These are phyloP conservation scores for Ciconia stormi DNA, from an alignment of 2,113 vertebrate genomes.

Conservation along the genomic window DNA sequence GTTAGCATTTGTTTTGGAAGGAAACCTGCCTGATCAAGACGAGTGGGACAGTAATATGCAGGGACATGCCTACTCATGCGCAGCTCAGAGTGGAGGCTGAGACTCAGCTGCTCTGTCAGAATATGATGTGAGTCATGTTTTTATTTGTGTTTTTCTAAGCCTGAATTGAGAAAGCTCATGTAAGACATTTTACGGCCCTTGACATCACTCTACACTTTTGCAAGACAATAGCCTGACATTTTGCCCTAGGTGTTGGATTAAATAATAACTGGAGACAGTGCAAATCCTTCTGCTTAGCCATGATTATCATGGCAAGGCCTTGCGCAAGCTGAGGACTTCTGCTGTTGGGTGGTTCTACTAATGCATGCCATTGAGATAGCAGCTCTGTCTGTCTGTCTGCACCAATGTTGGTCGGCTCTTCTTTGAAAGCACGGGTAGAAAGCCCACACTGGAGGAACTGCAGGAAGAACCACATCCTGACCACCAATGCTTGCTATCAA, in stretches of 20 bases:
- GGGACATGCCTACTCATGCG: neutral
- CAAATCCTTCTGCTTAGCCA: neutral
- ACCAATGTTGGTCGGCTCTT: neutral
- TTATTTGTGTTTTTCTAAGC: slow-evolving; percentile 15
- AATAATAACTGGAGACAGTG: slow-evolving; percentile 23
- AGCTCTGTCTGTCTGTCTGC: neutral
- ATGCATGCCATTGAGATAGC: neutral
- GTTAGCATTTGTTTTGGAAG: neutral
- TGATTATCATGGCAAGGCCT: neutral
- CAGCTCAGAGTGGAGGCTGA: neutral
- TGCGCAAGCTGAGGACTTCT: neutral
- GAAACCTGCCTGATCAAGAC: neutral
- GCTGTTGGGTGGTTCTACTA: neutral
- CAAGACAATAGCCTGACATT: slow-evolving; percentile 18
- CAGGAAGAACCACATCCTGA: neutral
- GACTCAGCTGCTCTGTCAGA: neutral
- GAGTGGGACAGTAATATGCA: neutral
- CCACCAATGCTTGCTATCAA: neutral
- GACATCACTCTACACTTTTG: neutral
- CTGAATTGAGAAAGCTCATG: neutral
- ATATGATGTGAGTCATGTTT: neutral
- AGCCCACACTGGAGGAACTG: neutral
- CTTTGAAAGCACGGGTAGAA: neutral
- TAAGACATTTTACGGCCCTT: neutral
- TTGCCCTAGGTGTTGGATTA: neutral